Conservation (phyloP, 2,888 invertebrate species). For the Andrena dorsata region DNA sequence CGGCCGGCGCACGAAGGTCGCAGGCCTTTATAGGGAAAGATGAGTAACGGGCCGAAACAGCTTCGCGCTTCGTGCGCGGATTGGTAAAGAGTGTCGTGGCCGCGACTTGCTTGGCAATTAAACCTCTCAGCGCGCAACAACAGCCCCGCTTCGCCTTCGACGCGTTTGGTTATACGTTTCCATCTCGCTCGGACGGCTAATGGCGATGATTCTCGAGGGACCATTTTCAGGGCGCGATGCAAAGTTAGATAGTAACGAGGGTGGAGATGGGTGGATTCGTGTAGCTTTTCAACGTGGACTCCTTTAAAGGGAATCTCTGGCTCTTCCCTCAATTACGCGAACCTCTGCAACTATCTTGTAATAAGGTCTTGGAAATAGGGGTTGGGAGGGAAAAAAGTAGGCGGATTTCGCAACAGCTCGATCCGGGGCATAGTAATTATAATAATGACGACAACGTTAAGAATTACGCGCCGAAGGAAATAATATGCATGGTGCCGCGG, state of each 20-base stretch:
- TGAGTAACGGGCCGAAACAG: constrained; percentile 65
- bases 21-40: constrained; percentile 75
- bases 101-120: constrained; percentile 38
- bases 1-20: constrained; percentile 75
- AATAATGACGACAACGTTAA: constrained; percentile 12
- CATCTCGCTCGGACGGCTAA: no score
- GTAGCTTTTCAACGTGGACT: background rate
- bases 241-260: no score
- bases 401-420: background rate
- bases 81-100: constrained; percentile 30
- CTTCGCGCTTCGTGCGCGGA: constrained; percentile 43
- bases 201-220: no score
- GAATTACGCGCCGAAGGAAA: constrained; percentile 11
- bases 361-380: background rate
- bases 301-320: constrained; percentile 1
- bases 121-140: constrained; percentile 7
- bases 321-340: constrained; percentile 4
- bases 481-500: background rate
- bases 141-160: constrained; percentile 21
- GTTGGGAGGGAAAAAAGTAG: background rate
- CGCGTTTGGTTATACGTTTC: background rate
- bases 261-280: background rate
- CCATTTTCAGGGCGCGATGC: no score
- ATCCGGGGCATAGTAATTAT: constrained; percentile 12
- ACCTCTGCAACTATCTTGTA: background rate